Evolutionary conservation across 1,140 invertebrate genomes (phyloP), one percentile per base, ranked within the genome.

Genomic region (Philopotamus ludificatus): DNA sequence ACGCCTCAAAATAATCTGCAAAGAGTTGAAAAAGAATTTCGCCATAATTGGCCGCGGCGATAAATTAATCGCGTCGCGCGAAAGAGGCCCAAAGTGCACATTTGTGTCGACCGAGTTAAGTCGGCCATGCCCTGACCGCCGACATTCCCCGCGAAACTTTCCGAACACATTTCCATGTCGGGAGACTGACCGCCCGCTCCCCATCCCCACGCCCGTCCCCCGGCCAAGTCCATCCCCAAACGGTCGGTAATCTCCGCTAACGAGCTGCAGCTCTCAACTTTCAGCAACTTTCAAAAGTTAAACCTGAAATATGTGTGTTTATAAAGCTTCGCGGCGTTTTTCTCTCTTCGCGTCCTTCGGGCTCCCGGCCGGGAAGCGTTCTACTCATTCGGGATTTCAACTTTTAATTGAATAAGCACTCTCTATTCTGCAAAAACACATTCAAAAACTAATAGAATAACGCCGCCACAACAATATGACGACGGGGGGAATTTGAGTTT

Each of bases 341-440:
- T 42, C 39, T 22, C 18, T n/a, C n/a, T n/a, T n/a, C 54, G 25
- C 4, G 15, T 49, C 49, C 18, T 51, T 51, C 49, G 47, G 47
- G 18, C 44, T 25, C 39, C 50, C 20, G 15, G 20, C 22, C 22
- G 3, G 39, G 57, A 44, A 47, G n/a, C 39, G 41, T 3, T 44
- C 10, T 15, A 62, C 45, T 41, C 58, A 7, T 49, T 25, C 9
- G 58, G 59, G 44, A 62, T 62, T 51, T 26, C 8, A 62, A 62
- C 59, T 62, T 62, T 62, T 62, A 62, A 62, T 62, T 62, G 59
- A 62, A 51, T 62, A 62, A 62, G 47, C 45, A 23, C 28, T 62
- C 45, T 62, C n/a, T n/a, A n/a, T 62, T 62, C 28, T 7, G 12
- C 28, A 34, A 34, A 34, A 34, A 34, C 28, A 34, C 12, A n/a